A percentile compares a stretch with the other conserved stretches of the same genome.
Conservation (phyloP, 2,797 vertebrate genomes). For the Pelochelys cantorii region DNA sequence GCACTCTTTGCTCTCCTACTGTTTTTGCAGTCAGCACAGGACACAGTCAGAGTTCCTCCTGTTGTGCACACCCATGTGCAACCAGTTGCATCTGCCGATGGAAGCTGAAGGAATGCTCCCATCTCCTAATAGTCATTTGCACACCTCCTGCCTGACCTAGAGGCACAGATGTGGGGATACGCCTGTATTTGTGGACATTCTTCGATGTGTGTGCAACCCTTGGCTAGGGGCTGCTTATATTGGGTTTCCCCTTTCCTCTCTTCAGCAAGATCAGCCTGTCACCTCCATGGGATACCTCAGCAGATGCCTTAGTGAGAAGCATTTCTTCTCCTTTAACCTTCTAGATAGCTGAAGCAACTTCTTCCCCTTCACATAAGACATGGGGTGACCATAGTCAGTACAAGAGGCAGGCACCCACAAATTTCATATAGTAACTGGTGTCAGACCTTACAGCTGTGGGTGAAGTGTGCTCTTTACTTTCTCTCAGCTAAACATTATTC, state of each 20-base stretch:
- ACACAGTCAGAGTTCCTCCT: neutral
- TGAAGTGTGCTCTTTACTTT: conserved; percentile 32
- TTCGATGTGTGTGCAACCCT: neutral
- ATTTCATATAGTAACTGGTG: conserved; percentile 43
- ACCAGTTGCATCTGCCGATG: neutral
- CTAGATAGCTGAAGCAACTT: conserved; percentile 36
- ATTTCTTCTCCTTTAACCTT: conserved; percentile 42
- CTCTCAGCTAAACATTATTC: conserved; percentile 9
- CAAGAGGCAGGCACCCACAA: conserved; percentile 64
- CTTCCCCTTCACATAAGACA: neutral
- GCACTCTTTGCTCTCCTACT: neutral
- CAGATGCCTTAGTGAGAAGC: neutral
- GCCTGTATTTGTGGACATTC: conserved; percentile 23
- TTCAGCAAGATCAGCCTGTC: conserved; percentile 57
- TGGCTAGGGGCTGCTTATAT: conserved; percentile 58
- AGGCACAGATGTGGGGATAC: neutral
- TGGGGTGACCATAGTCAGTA: neutral
- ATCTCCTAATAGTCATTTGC: neutral
- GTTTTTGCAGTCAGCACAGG: neutral
- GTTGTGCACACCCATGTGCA: neutral
- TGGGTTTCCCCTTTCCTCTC: conserved; percentile 72
- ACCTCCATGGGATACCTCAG: conserved; percentile 31
- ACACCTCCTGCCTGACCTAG: neutral
- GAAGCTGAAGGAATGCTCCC: neutral
- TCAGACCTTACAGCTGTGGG: neutral